These are phyloP conservation scores for Xanthia icteritia DNA, from an alignment of 2,888 invertebrate species.

Conservation along the genomic window DNA sequence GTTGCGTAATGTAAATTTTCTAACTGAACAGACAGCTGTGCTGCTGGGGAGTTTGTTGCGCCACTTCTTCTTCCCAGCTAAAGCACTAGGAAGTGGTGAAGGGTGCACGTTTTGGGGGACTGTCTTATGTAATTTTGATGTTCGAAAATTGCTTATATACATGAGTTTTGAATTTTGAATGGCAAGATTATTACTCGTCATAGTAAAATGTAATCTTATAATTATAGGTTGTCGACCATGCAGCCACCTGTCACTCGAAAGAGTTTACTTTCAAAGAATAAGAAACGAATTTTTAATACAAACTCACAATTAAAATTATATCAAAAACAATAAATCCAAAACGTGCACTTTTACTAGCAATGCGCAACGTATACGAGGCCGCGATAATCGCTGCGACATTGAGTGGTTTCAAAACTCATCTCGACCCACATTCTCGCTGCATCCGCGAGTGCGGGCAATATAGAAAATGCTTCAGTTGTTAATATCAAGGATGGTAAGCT, in stretches of 20 bases:
- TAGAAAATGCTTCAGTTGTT: slow-evolving; percentile 63
- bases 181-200: not conserved
- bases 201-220: not conserved
- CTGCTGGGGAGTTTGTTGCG: too few species aligned
- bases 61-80: too few species aligned
- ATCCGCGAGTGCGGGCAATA: slow-evolving; percentile 73
- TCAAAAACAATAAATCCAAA: slow-evolving; percentile 22
- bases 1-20: too few species aligned
- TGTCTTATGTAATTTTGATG: too few species aligned
- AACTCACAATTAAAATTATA: not conserved
- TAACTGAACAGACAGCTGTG: too few species aligned
- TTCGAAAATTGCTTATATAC: too few species aligned
- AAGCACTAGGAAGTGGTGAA: too few species aligned
- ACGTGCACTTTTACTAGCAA: slow-evolving; percentile 51
- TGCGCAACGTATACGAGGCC: slow-evolving; percentile 67
- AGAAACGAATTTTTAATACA: not conserved
- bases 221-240: not conserved
- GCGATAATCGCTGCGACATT: slow-evolving; percentile 75
- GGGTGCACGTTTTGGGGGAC: too few species aligned
- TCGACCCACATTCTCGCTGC: slow-evolving; percentile 79
- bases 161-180: too few species aligned
- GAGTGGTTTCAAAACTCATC: slow-evolving; percentile 79
- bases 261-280: not conserved
- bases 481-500: slow-evolving; percentile 61
- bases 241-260: not conserved